Evolutionary conservation across 2,797 vertebrate genomes (phyloP), one percentile per base, ranked within the genome.

Genomic region (Cyprinodon diabolis): DNA sequence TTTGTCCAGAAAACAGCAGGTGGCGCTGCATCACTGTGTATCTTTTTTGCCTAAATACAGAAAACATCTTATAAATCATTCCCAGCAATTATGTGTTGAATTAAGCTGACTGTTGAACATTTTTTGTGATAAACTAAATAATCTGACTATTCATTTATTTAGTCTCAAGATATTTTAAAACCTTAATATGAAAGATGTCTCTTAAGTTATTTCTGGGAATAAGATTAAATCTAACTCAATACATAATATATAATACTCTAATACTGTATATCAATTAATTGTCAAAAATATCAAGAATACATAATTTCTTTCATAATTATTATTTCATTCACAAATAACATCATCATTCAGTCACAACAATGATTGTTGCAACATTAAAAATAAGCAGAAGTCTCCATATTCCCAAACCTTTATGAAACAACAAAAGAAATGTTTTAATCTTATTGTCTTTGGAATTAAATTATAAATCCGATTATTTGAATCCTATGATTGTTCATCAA

Each of bases 21-120:
- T 69, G 76, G 76, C 7, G 76, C 66, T 69, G n/a, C 51, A 73
- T 52, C 51, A 5, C 76, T 48, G 62, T 51, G 25, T 47, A 47
- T 30, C 35, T 48, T 77, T 60, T 11, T 6, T 71, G 17, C 21
- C 40, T 6, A 62, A 19, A 19, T 49, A 7, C n/a, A 51, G 15
- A 21, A 45, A 43, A 35, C 12, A 43, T 6, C 37, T 30, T 30
- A 25, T 5, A 45, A 15, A 23, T 60, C 58, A 48, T 48, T 60
- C 21, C 17, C 60, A 54, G 14, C 12, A 25, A 49, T 10, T 8
- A 60, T 49, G 19, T 12, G 49, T 14, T 63, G 40, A 45, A 60
- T 35, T 58, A 57, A 48, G 23, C 37, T 65, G 13, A 45, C 30
- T 30, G 30, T 30, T 30, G 30, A 30, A 30, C 30, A 30, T 30